A percentile compares a stretch with the other conserved stretches of the same genome.
These are phyloP conservation scores for Enteromius viviparus DNA, from an alignment of 2,797 vertebrate species.

Conservation along the genomic window DNA sequence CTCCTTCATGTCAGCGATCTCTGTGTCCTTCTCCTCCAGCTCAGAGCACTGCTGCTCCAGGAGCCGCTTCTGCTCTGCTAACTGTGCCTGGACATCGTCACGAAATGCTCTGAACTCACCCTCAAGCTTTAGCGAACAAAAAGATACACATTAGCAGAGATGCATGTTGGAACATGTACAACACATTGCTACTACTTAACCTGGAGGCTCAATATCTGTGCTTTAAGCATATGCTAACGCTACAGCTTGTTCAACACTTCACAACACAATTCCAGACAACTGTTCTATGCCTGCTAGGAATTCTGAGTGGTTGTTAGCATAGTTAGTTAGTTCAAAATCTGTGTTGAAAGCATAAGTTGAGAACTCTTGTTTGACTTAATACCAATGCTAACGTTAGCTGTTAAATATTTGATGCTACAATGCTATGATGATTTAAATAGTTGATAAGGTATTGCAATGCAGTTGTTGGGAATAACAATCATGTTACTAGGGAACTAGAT, in stretches of 20 bases:
- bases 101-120: conserved; percentile 83
- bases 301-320: neutral
- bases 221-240: neutral
- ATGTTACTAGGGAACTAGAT: neutral
- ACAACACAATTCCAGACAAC: neutral
- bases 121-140: conserved; percentile 73
- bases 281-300: neutral
- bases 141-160: neutral
- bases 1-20: conserved; percentile 87
- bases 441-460: neutral
- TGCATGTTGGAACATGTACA: neutral
- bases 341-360: neutral
- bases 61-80: conserved; percentile 81
- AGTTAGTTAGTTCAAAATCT: neutral
- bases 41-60: conserved; percentile 82
- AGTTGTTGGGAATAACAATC: neutral
- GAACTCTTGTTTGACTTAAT: neutral
- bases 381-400: neutral
- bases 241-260: neutral
- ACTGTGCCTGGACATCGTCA: conserved; percentile 84
- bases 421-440: neutral
- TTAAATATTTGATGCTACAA: neutral
- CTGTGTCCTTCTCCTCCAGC: conserved; percentile 83
- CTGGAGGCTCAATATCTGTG: neutral
- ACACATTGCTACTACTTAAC: neutral